phyloP scores from a whole-genome alignment of 1,140 invertebrate genomes.

The Pseudomyrmex flavicornis region DNA sequence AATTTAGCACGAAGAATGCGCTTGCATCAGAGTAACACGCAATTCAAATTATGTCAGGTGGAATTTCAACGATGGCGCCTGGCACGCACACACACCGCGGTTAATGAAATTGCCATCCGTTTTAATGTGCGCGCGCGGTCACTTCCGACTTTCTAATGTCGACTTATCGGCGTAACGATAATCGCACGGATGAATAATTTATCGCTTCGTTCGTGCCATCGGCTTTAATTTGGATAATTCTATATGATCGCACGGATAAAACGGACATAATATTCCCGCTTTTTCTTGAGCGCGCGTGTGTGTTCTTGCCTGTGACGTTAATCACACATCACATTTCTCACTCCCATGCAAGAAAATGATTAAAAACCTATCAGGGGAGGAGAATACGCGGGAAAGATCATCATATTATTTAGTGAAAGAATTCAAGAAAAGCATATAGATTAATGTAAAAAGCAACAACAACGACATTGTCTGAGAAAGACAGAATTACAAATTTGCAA shows the following conservation, averaged over 20 bases:
- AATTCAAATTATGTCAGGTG: conserved; percentile 42
- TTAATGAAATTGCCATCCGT: conserved; percentile 32
- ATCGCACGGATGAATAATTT: conserved; percentile 20
- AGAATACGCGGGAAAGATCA: too few species aligned
- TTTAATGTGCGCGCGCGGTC: background rate
- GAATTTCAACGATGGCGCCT: conserved; percentile 35
- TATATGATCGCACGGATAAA: background rate
- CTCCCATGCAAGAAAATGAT: too few species aligned
- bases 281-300: too few species aligned
- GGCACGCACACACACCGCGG: background rate
- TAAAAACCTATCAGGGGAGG: too few species aligned
- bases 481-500: too few species aligned
- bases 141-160: conserved; percentile 50
- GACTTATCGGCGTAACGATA: conserved; percentile 5
- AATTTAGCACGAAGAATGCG: conserved; percentile 21
- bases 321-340: too few species aligned
- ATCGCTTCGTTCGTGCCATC: background rate
- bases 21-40: conserved; percentile 34
- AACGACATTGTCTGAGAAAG: too few species aligned
- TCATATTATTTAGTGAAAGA: too few species aligned
- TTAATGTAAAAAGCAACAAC: too few species aligned
- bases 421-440: too few species aligned
- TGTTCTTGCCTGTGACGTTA: too few species aligned
- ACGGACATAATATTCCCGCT: background rate
- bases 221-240: conserved; percentile 8